Percentiles rank a stretch among this genome's conserved stretches.
These are phyloP conservation scores for Choloepus hoffmanni DNA, from an alignment of 2,113 vertebrate genomes.

Conservation along the genomic window DNA sequence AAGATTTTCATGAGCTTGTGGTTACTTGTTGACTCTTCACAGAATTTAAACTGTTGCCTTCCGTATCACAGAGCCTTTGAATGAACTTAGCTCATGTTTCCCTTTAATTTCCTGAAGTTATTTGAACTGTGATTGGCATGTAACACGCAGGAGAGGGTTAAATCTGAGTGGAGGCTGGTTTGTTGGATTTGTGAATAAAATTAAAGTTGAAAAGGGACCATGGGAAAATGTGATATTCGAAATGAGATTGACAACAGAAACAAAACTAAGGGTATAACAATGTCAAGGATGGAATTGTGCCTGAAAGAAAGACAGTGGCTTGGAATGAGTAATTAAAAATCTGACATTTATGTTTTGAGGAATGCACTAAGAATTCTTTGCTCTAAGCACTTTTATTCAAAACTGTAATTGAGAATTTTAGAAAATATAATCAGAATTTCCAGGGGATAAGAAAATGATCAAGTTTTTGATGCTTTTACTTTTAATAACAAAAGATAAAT, in stretches of 20 bases:
- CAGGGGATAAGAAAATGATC: neutral
- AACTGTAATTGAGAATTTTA: neutral
- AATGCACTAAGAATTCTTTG: neutral
- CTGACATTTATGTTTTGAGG: neutral
- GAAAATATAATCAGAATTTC: neutral
- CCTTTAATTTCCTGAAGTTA: neutral
- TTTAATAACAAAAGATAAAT: neutral
- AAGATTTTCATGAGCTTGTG: conserved; percentile 11
- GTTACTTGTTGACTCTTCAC: neutral
- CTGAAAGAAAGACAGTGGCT: neutral
- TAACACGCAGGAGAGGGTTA: neutral
- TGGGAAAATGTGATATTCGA: neutral
- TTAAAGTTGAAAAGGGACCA: neutral
- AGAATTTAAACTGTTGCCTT: conserved; percentile 30
- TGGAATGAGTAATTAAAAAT: neutral
- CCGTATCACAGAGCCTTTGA: neutral
- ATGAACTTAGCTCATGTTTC: neutral
- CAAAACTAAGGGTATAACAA: neutral
- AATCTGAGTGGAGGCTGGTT: neutral
- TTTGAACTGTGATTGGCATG: neutral
- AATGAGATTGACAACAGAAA: neutral
- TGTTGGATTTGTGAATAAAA: neutral
- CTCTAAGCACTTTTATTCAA: neutral
- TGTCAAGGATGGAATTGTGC: neutral
- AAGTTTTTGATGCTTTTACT: conserved; percentile 9